These are phyloP conservation scores for Rhadinocentrus ornatus DNA, from an alignment of 2,797 vertebrate genomes.

Conservation along the genomic window DNA sequence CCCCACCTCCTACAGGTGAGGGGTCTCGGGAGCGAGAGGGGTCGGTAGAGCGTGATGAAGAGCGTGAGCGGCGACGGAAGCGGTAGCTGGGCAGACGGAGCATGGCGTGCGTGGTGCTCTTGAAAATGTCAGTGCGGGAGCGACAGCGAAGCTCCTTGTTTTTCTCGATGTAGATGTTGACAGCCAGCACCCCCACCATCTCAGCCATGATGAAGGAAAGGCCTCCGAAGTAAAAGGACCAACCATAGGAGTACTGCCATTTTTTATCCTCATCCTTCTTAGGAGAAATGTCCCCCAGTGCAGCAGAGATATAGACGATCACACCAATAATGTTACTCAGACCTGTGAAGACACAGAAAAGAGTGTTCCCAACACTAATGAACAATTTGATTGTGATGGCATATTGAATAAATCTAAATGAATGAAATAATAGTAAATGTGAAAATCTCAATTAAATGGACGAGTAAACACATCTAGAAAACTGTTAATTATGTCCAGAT, in stretches of 20 bases:
- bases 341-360: conserved; percentile 73
- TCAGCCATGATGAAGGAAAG: conserved; percentile 96
- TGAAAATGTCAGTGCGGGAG: conserved; percentile 91
- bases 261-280: conserved; percentile 94
- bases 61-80: conserved; percentile 91
- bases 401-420: background rate
- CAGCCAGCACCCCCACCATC: conserved; percentile 94
- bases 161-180: conserved; percentile 97
- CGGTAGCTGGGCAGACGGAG: conserved; percentile 92
- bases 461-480: background rate
- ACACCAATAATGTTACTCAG: conserved; percentile 96
- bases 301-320: conserved; percentile 95
- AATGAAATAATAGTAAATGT: background rate
- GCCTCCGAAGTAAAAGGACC: conserved; percentile 96
- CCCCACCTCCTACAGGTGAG: conserved; percentile 85
- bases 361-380: conserved; percentile 1
- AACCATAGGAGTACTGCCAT: conserved; percentile 94
- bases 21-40: conserved; percentile 92
- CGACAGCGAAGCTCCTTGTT: conserved; percentile 93
- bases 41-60: conserved; percentile 92
- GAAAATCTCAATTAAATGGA: background rate
- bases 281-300: conserved; percentile 92
- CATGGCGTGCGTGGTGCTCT: conserved; percentile 90
- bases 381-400: conserved; percentile 21
- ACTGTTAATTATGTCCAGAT: background rate